Percentiles rank a stretch among this genome's conserved stretches.
Evolutionary conservation across 2,113 vertebrate species (phyloP).

Genomic region (Leucoraja erinaceus): DNA sequence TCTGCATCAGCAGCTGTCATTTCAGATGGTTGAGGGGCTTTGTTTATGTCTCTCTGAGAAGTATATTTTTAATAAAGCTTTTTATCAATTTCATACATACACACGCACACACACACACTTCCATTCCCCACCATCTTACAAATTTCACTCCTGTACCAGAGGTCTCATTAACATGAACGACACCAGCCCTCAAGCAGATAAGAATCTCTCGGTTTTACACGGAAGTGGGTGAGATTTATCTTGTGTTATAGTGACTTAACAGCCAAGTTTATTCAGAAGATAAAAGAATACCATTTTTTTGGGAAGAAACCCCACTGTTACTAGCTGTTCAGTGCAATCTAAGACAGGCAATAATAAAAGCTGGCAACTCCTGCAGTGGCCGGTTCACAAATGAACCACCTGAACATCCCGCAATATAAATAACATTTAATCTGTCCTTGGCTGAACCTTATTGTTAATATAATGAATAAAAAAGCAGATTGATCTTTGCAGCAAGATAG

Average conservation of each 20-base stretch:
- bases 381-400: background rate
- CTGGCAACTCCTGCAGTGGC: background rate
- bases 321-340: background rate
- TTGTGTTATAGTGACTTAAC: background rate
- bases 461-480: background rate
- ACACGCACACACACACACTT: background rate
- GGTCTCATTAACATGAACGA: background rate
- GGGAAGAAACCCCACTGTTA: background rate
- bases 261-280: background rate
- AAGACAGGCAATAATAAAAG: background rate
- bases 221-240: background rate
- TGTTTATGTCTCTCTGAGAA: background rate
- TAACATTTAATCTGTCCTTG: background rate
- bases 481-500: background rate
- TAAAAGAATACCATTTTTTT: background rate
- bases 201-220: background rate
- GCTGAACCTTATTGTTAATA: background rate
- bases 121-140: background rate
- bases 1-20: constrained; percentile 8
- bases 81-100: constrained; percentile 21
- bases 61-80: background rate
- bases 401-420: background rate
- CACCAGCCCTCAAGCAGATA: background rate
- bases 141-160: background rate
- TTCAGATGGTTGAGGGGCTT: constrained; percentile 12